Percentiles rank a stretch among this genome's conserved stretches.
phyloP scores from a whole-genome alignment of 2,888 invertebrate genomes.

The Keiferia lycopersicella region DNA sequence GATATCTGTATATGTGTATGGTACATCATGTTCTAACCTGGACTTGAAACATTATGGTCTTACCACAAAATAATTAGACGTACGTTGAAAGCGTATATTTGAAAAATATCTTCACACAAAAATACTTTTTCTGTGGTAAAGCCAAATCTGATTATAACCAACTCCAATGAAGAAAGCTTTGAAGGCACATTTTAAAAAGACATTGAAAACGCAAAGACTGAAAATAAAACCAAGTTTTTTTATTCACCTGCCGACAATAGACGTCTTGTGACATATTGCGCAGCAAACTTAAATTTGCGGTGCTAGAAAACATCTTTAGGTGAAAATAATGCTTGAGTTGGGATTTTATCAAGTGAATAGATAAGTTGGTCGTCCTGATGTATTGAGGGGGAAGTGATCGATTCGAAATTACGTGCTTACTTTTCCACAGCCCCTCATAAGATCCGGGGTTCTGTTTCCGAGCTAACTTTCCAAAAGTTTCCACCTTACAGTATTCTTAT shows the following conservation, averaged over 20 bases:
- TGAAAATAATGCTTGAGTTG: neutral
- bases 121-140: too few relatives aligned
- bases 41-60: too few relatives aligned
- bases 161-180: neutral
- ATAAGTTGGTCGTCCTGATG: slow-evolving; percentile 38
- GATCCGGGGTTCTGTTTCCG: slow-evolving; percentile 36
- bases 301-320: neutral
- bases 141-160: too few relatives aligned
- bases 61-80: too few relatives aligned
- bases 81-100: too few relatives aligned
- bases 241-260: slow-evolving; percentile 44
- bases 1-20: too few relatives aligned
- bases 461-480: slow-evolving; percentile 28
- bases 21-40: too few relatives aligned
- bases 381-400: slow-evolving; percentile 43
- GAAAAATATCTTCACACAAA: too few relatives aligned
- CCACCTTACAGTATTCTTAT: slow-evolving; percentile 26
- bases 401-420: slow-evolving; percentile 44
- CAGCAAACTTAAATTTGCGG: slow-evolving; percentile 22
- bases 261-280: slow-evolving; percentile 26
- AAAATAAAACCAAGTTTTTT: slow-evolving; percentile 35
- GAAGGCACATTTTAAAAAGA: slow-evolving; percentile 1
- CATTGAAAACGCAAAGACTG: slow-evolving; percentile 20
- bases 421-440: slow-evolving; percentile 39
- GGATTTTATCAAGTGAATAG: slow-evolving; percentile 20